Conservation (phyloP, 2,113 vertebrate species). For the Pseudolaguvia tuberculata region DNA sequence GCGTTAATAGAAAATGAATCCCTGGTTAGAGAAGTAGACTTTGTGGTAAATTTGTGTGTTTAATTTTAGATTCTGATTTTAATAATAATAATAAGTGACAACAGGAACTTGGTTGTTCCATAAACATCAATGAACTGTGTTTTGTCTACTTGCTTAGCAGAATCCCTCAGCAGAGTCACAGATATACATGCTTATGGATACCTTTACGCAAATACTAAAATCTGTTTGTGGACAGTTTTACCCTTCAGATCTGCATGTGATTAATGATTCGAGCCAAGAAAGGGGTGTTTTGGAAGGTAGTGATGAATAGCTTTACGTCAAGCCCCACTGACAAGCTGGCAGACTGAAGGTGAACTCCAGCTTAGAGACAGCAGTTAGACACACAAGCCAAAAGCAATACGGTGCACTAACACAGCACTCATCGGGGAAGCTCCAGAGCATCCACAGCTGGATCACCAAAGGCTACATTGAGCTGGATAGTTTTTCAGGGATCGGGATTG, state of each 20-base stretch:
- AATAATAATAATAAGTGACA: not conserved
- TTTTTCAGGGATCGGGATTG: not conserved
- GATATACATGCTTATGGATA: no score
- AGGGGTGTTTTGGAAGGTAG: constrained; percentile 33
- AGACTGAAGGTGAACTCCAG: constrained; percentile 37
- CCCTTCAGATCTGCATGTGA: constrained; percentile 7
- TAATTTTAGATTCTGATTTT: not conserved
- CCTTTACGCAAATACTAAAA: constrained; percentile 13
- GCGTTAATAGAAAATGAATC: no score
- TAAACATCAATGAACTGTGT: not conserved
- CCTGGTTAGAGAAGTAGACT: no score
- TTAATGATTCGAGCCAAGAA: constrained; percentile 44
- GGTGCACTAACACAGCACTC: not conserved
- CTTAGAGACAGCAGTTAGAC: not conserved
- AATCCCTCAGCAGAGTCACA: not conserved
- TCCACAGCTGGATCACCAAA: not conserved
- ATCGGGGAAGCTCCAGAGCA: not conserved
- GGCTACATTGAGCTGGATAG: not conserved
- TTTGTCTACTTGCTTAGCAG: not conserved
- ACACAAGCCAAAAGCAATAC: constrained; percentile 12
- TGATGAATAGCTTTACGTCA: constrained; percentile 46
- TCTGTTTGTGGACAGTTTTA: not conserved
- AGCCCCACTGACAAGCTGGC: constrained; percentile 49
- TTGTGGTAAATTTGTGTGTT: not conserved
- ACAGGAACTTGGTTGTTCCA: not conserved